phyloP scores from a whole-genome alignment of 2,113 vertebrate species.

The Platysternon megacephalum region DNA sequence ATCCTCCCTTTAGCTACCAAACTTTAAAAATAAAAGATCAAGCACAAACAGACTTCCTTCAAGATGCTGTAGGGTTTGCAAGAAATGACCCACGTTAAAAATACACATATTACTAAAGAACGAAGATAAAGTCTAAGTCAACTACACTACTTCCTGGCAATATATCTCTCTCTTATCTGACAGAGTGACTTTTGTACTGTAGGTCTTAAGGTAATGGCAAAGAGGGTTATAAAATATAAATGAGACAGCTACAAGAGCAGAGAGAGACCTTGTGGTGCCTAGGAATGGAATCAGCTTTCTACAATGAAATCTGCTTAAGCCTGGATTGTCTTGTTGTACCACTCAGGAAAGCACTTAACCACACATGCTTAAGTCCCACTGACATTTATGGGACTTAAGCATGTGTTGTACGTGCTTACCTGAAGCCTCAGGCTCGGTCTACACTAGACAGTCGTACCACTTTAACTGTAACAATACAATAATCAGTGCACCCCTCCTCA shows the following conservation, averaged over 20 bases:
- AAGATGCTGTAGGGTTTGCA: rapidly evolving
- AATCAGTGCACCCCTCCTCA: rapidly evolving
- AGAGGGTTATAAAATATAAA: background rate
- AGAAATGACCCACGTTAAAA: rapidly evolving
- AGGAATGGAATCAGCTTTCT: rapidly evolving
- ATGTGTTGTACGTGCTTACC: background rate
- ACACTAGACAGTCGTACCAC: rapidly evolving
- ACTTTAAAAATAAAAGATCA: background rate
- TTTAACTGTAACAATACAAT: background rate
- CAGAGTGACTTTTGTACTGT: background rate
- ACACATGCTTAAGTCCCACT: rapidly evolving
- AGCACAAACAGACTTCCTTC: background rate
- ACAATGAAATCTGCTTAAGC: background rate
- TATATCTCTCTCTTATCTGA: rapidly evolving
- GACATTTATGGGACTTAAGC: background rate
- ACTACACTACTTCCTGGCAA: background rate
- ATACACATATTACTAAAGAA: rapidly evolving
- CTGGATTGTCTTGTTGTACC: background rate
- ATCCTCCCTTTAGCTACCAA: background rate
- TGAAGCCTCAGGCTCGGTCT: background rate
- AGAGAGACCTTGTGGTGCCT: rapidly evolving
- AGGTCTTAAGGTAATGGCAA: background rate
- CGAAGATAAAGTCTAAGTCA: background rate
- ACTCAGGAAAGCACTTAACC: background rate
- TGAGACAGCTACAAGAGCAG: rapidly evolving